A percentile compares a stretch with the other conserved stretches of the same genome.
These are phyloP conservation scores for Drosophila novamexicana DNA, from an alignment of 1,140 invertebrate species.

Conservation along the genomic window DNA sequence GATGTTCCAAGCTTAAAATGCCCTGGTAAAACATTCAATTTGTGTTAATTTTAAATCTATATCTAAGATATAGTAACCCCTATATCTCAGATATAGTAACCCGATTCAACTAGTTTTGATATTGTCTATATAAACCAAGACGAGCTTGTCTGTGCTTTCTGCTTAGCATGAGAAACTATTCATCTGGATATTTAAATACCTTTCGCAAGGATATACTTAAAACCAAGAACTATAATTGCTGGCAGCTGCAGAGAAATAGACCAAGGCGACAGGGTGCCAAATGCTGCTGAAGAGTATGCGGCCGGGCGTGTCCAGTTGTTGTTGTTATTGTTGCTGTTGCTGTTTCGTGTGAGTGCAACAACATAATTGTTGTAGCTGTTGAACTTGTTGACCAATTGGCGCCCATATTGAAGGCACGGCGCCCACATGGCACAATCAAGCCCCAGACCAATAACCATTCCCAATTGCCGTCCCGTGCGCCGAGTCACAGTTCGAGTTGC, in stretches of 20 bases:
- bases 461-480: too few species aligned
- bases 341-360: conserved; percentile 46
- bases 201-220: neutral
- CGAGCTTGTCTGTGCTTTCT: too few species aligned
- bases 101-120: too few species aligned
- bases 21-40: neutral
- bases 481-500: conserved; percentile 2
- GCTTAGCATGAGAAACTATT: neutral
- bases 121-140: too few species aligned
- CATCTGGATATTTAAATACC: neutral
- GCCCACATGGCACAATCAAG: conserved; percentile 25
- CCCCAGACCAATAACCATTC: neutral
- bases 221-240: conserved; percentile 14
- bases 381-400: conserved; percentile 56
- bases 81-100: too few species aligned
- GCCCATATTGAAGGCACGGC: conserved; percentile 23
- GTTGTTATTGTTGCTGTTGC: conserved; percentile 10
- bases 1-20: neutral
- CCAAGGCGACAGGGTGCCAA: conserved; percentile 5
- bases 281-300: conserved; percentile 24
- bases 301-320: conserved; percentile 6
- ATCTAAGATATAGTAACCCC: too few species aligned
- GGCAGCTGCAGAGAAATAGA: conserved; percentile 1
- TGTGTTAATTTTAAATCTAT: too few species aligned
- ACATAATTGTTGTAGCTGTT: conserved; percentile 64